phyloP scores from a whole-genome alignment of 2,888 invertebrate genomes.

The Griposia aprilina region DNA sequence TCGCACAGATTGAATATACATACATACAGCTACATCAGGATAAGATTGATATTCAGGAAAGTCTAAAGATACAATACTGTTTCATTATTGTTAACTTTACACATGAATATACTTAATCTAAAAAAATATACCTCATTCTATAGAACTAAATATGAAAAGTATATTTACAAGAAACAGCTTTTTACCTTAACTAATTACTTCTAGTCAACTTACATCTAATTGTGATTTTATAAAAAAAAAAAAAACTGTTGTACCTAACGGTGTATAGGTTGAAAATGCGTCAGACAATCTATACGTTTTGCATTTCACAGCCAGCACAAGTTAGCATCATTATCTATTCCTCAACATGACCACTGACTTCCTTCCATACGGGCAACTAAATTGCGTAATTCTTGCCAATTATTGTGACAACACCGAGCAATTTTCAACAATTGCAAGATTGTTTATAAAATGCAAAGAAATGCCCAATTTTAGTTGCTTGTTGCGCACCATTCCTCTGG shows the following conservation, averaged over 20 bases:
- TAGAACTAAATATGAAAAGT: neutral
- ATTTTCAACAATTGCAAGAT: neutral
- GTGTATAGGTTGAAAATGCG: neutral
- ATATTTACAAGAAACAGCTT: neutral
- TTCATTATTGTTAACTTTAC: constrained; percentile 1
- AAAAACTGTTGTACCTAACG: too few relatives aligned
- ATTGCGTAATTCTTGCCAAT: neutral
- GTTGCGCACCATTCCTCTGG: neutral
- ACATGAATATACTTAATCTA: constrained; percentile 6
- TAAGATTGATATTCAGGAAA: constrained; percentile 25
- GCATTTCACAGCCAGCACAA: constrained; percentile 20
- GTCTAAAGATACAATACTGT: constrained; percentile 17
- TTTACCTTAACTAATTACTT: neutral
- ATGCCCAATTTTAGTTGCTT: neutral
- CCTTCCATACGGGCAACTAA: neutral
- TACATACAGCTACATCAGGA: constrained; percentile 6
- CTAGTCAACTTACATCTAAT: constrained; percentile 4
- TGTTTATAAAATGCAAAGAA: neutral
- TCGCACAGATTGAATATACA: constrained; percentile 34
- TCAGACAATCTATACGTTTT: neutral
- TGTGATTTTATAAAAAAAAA: constrained; percentile 5
- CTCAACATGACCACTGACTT: neutral
- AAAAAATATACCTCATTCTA: constrained; percentile 12
- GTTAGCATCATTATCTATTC: neutral
- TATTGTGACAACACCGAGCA: neutral